Percentiles rank a stretch among this genome's conserved stretches.
Conservation (phyloP, 2,888 invertebrate genomes). For the Myopa testacea region DNA sequence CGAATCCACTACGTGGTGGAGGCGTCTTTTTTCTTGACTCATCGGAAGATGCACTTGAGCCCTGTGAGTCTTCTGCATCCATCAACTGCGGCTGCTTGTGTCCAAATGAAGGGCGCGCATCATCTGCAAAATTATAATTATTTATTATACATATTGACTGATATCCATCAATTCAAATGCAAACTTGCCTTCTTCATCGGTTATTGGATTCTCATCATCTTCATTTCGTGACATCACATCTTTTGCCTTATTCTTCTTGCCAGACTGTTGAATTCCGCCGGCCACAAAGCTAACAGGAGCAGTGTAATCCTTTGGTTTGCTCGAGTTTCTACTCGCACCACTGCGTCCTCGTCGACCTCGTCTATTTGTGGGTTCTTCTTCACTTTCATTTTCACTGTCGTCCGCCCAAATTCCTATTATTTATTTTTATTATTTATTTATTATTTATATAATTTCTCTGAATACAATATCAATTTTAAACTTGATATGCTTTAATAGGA, state of each 20-base stretch:
- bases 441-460: neutral
- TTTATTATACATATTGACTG: too few relatives aligned
- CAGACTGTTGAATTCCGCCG: conserved; percentile 89
- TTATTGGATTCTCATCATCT: conserved; percentile 49
- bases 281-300: conserved; percentile 92
- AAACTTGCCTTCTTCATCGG: conserved; percentile 55
- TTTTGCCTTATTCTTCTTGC: conserved; percentile 75
- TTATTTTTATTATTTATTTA: too few relatives aligned
- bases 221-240: conserved; percentile 55
- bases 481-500: neutral
- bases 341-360: conserved; percentile 58
- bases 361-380: conserved; percentile 68
- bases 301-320: conserved; percentile 80
- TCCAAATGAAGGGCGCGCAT: conserved; percentile 59
- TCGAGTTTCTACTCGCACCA: conserved; percentile 59
- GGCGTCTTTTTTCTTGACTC: conserved; percentile 22
- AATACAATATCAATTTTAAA: neutral
- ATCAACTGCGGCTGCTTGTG: conserved; percentile 49
- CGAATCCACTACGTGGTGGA: conserved; percentile 18
- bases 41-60: conserved; percentile 29
- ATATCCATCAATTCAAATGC: conserved; percentile 2
- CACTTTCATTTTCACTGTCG: conserved; percentile 81
- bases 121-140: conserved; percentile 33
- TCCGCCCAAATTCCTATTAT: conserved; percentile 89
- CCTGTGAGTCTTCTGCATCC: conserved; percentile 31